Evolutionary conservation across 1,140 invertebrate genomes (phyloP).

Genomic region (Drosophila bifasciata): DNA sequence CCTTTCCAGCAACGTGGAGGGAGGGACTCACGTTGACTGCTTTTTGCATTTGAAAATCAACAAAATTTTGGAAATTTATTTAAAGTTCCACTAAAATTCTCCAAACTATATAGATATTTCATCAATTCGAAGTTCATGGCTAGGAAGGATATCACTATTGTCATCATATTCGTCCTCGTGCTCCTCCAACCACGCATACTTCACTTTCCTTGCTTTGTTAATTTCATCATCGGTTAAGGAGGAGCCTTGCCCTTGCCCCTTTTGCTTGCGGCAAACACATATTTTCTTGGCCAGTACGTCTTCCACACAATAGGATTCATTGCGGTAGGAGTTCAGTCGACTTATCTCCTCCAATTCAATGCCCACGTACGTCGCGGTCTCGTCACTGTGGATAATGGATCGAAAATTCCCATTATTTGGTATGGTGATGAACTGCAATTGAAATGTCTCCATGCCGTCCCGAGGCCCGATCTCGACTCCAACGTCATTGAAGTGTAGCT

Average conservation of each 20-base stretch:
- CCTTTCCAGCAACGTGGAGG: no score
- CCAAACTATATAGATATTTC: no score
- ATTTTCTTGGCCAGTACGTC: conserved; percentile 16
- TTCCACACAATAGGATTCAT: conserved; percentile 22
- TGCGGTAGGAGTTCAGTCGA: conserved; percentile 18
- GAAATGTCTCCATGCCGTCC: not conserved
- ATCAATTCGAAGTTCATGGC: no score
- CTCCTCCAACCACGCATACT: not conserved
- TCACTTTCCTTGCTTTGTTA: not conserved
- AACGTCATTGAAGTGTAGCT: conserved; percentile 5
- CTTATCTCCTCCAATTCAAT: conserved; percentile 9
- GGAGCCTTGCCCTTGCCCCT: no score
- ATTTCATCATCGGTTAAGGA: not conserved
- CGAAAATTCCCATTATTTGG: conserved; percentile 18
- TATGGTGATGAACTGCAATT: conserved; percentile 24
- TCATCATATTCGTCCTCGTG: conserved; percentile 17
- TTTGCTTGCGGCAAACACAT: conserved; percentile 38
- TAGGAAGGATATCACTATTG: no score
- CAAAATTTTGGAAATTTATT: no score
- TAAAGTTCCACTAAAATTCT: no score
- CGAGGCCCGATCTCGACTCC: conserved; percentile 3
- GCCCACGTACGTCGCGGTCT: not conserved
- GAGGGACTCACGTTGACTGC: no score
- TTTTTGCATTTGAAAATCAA: no score
- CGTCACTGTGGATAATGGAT: not conserved